Percentiles rank a stretch among this genome's conserved stretches.
phyloP scores from a whole-genome alignment of 1,140 invertebrate genomes.

The Neelides sp. region DNA sequence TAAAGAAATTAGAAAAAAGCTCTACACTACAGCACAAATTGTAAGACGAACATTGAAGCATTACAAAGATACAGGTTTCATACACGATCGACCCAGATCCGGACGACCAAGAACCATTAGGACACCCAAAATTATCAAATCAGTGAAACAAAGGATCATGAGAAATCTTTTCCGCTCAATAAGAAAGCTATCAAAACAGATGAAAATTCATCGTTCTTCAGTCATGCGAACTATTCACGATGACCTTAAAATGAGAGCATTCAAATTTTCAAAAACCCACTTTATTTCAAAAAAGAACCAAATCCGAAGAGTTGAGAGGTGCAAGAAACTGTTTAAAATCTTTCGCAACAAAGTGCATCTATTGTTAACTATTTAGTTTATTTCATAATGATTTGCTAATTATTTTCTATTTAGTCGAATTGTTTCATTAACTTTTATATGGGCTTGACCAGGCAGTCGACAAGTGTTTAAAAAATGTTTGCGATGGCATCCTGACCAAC shows the following conservation, averaged over 20 bases:
- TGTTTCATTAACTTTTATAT: slow-evolving; percentile 4
- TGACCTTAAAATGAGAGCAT: too few relatives aligned
- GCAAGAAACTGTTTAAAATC: too few relatives aligned
- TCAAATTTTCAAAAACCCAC: too few relatives aligned
- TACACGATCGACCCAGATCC: background rate
- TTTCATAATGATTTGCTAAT: background rate
- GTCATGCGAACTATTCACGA: too few relatives aligned
- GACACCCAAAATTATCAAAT: background rate
- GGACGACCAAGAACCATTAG: background rate
- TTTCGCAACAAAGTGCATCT: too few relatives aligned
- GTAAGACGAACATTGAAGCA: background rate
- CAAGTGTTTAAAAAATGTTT: slow-evolving; percentile 99
- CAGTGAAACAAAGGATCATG: background rate
- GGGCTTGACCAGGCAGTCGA: slow-evolving; percentile 38
- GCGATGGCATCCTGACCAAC: slow-evolving; percentile 99
- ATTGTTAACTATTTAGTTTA: too few relatives aligned
- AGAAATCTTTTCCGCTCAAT: background rate
- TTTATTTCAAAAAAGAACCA: too few relatives aligned
- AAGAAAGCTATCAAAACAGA: background rate
- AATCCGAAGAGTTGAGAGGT: too few relatives aligned
- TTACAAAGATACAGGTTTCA: background rate
- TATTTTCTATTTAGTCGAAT: background rate
- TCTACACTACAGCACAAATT: too few relatives aligned
- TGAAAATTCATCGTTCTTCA: too few relatives aligned
- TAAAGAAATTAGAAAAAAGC: too few relatives aligned